These are phyloP conservation scores for Pluvialis apricaria DNA, from an alignment of 2,113 vertebrate species.

Conservation along the genomic window DNA sequence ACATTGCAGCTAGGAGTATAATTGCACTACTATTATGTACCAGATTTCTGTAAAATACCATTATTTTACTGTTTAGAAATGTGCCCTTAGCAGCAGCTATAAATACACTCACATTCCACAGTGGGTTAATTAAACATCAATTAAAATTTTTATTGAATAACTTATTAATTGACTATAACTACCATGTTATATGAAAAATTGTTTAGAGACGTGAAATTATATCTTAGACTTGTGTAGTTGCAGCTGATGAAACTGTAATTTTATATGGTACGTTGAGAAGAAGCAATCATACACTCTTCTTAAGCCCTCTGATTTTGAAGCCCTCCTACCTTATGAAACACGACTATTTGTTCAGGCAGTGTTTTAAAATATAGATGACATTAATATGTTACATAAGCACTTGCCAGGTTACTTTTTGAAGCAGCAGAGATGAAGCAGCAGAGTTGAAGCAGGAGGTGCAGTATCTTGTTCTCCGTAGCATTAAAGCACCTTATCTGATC, in stretches of 20 bases:
- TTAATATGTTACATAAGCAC: neutral
- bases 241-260: neutral
- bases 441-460: neutral
- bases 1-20: slow-evolving; percentile 35
- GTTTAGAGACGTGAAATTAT: slow-evolving; percentile 20
- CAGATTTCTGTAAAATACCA: slow-evolving; percentile 43
- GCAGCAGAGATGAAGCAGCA: neutral
- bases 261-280: neutral
- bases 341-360: neutral
- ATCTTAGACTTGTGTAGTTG: neutral
- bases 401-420: neutral
- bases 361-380: neutral
- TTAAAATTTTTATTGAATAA: slow-evolving; percentile 60
- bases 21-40: slow-evolving; percentile 43
- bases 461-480: neutral
- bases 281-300: neutral
- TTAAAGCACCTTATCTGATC: neutral
- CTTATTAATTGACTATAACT: slow-evolving; percentile 61
- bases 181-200: neutral
- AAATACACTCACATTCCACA: neutral
- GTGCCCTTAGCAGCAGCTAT: slow-evolving; percentile 16
- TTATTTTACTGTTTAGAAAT: slow-evolving; percentile 55
- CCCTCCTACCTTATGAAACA: neutral
- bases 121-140: slow-evolving; percentile 29
- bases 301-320: neutral